Percentiles rank a stretch among this genome's conserved stretches.
phyloP scores from a whole-genome alignment of 2,113 vertebrate genomes.

The Choloepus hoffmanni region DNA sequence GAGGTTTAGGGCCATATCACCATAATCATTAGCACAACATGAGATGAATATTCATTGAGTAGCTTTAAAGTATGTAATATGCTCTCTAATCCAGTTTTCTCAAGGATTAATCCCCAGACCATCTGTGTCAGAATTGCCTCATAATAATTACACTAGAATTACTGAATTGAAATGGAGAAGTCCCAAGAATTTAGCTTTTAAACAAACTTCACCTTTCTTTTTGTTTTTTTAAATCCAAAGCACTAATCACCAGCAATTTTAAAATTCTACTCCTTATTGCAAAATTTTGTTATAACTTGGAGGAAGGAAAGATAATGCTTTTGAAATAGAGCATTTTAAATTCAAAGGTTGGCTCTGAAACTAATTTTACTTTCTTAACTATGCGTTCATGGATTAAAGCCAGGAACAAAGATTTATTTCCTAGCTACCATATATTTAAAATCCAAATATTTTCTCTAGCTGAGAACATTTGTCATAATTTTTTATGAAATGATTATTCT shows the following conservation, averaged over 20 bases:
- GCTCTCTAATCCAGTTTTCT: neutral
- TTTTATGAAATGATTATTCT: conserved; percentile 28
- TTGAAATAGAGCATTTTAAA: conserved; percentile 1
- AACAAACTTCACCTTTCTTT: neutral
- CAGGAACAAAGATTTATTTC: neutral
- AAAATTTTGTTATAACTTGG: conserved; percentile 28
- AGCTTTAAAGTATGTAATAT: neutral
- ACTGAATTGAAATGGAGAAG: neutral
- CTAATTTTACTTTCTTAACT: conserved; percentile 49
- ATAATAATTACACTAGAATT: neutral
- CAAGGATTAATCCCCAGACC: neutral
- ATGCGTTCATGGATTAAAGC: neutral
- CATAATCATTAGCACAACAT: neutral
- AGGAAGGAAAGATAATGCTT: neutral
- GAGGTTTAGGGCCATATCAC: neutral
- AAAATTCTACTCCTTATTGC: neutral
- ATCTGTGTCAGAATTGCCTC: neutral
- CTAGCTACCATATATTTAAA: conserved; percentile 16
- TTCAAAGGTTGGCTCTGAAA: neutral
- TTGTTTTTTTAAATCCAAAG: neutral
- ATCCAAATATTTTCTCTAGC: conserved; percentile 26
- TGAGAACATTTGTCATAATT: neutral
- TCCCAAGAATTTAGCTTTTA: neutral
- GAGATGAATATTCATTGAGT: neutral
- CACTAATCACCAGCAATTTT: neutral